Percentiles rank a stretch among this genome's conserved stretches.
phyloP scores from a whole-genome alignment of 2,113 vertebrate genomes.

The Hassar affinis region DNA sequence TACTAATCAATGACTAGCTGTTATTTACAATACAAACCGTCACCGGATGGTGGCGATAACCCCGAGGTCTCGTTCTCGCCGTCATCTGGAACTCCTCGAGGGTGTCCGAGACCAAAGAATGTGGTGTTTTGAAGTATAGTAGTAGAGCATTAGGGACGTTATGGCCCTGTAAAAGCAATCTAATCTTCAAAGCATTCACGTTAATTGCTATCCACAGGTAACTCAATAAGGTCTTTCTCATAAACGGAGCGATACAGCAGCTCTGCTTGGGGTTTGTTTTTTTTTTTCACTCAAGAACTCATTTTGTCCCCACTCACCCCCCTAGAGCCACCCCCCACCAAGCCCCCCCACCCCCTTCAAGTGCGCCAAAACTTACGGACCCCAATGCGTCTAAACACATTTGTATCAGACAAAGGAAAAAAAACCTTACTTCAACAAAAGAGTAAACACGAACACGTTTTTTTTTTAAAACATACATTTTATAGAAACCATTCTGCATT shows the following conservation, averaged over 20 bases:
- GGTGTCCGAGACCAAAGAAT: neutral
- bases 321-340: no score
- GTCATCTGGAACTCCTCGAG: neutral
- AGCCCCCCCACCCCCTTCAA: no score
- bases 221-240: constrained; percentile 16
- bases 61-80: neutral
- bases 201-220: neutral
- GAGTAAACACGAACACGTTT: neutral
- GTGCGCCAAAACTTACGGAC: neutral
- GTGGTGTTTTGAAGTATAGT: neutral
- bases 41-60: no score
- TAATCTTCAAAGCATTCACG: neutral
- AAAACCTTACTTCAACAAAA: neutral
- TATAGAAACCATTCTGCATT: constrained; percentile 1
- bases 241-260: neutral
- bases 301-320: constrained; percentile 11
- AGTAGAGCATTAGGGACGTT: neutral
- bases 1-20: no score
- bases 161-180: neutral
- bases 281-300: neutral
- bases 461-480: neutral
- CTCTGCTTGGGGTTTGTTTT: no score
- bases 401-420: neutral
- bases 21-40: neutral
- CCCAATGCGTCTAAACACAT: no score